Conservation (phyloP, 2,888 invertebrate species). For the Sarcophaga subvicina region DNA sequence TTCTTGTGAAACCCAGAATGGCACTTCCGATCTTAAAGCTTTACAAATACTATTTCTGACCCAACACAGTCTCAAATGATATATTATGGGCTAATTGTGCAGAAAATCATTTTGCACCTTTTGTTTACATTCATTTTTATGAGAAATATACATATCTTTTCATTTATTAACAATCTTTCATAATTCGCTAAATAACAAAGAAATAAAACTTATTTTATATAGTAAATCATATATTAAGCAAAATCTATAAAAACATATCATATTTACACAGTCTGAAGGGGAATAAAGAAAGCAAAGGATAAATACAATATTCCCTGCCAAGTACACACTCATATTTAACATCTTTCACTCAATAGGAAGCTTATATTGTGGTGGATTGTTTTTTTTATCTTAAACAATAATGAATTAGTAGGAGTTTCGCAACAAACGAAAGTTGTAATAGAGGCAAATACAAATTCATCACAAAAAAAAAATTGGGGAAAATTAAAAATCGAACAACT, state of each 20-base stretch:
- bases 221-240: constrained; percentile 11
- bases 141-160: constrained; percentile 22
- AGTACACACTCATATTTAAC: neutral
- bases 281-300: neutral
- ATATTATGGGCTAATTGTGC: too few relatives aligned
- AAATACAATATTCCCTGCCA: neutral
- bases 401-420: constrained; percentile 3
- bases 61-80: too few relatives aligned
- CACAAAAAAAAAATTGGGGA: constrained; percentile 13
- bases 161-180: constrained; percentile 26
- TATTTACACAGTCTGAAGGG: constrained; percentile 41
- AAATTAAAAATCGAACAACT: constrained; percentile 38
- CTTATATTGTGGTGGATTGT: neutral
- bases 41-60: too few relatives aligned
- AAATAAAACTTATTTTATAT: constrained; percentile 30
- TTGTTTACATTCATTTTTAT: neutral
- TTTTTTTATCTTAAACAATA: constrained; percentile 51
- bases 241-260: constrained; percentile 25
- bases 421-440: constrained; percentile 31
- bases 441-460: constrained; percentile 44
- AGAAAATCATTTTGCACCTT: too few relatives aligned
- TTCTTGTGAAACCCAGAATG: too few relatives aligned
- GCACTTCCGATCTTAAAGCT: too few relatives aligned
- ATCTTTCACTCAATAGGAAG: neutral
- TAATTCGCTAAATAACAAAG: constrained; percentile 39